Conservation (phyloP, 2,888 invertebrate species). For the Pycnomerus fuliginosus region DNA sequence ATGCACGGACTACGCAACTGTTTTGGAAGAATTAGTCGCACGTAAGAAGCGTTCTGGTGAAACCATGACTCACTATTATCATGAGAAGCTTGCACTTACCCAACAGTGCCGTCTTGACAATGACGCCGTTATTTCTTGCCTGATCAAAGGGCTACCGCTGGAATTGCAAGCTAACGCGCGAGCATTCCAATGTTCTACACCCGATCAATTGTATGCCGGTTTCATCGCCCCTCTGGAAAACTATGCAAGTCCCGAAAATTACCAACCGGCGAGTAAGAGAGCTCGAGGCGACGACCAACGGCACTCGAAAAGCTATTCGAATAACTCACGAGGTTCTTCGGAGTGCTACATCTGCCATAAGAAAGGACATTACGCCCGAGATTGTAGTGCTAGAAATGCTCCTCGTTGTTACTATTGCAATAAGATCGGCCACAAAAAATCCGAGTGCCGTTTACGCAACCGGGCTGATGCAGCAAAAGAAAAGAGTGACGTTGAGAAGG, state of each 20-base stretch:
- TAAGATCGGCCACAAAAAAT: neutral
- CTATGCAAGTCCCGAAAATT: too few relatives aligned
- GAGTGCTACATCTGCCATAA: neutral
- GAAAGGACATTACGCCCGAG: neutral
- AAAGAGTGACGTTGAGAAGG: neutral
- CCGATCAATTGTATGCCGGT: neutral
- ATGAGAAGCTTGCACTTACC: constrained; percentile 30
- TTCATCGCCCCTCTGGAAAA: constrained; percentile 4
- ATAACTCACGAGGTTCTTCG: too few relatives aligned
- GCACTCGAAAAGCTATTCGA: too few relatives aligned
- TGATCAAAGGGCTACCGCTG: constrained; percentile 25
- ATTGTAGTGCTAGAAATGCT: neutral
- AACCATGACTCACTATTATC: too few relatives aligned
- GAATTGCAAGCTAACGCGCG: constrained; percentile 27
- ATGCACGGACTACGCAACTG: constrained; percentile 34
- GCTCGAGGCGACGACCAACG: too few relatives aligned
- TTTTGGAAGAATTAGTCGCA: constrained; percentile 34
- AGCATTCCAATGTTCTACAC: constrained; percentile 8
- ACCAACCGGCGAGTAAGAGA: too few relatives aligned
- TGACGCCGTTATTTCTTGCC: constrained; percentile 24
- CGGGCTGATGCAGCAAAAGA: too few relatives aligned
- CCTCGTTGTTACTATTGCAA: neutral
- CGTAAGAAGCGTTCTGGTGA: constrained; percentile 34
- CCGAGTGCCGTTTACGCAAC: neutral
- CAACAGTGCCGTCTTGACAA: constrained; percentile 26